A percentile compares a stretch with the other conserved stretches of the same genome.
phyloP scores from a whole-genome alignment of 1,140 invertebrate species.

The Drosophila pruinosa region DNA sequence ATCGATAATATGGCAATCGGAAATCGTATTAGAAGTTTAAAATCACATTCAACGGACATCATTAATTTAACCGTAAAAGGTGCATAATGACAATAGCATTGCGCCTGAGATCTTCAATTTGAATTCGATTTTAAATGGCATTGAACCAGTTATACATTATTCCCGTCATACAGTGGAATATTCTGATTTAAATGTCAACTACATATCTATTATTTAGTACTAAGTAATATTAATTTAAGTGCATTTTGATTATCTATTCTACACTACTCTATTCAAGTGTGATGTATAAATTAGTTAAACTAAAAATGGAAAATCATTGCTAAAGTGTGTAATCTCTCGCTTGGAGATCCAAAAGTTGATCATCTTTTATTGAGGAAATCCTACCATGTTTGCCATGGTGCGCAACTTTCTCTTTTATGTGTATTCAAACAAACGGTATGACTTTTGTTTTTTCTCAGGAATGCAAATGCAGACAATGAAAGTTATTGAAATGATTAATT shows the following conservation, averaged over 20 bases:
- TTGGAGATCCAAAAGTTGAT: background rate
- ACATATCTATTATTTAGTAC: too few relatives aligned
- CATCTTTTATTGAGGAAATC: too few relatives aligned
- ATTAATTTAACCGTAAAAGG: constrained; percentile 37
- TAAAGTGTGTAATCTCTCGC: background rate
- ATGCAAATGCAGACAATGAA: constrained; percentile 52
- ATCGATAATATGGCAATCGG: constrained; percentile 19
- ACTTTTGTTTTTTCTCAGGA: constrained; percentile 36
- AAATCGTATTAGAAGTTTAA: constrained; percentile 30
- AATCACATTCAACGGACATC: constrained; percentile 14
- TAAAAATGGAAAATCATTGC: background rate
- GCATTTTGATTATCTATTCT: too few relatives aligned
- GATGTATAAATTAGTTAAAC: too few relatives aligned
- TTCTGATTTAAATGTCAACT: too few relatives aligned
- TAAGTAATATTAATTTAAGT: too few relatives aligned
- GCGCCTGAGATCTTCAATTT: background rate
- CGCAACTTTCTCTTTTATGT: constrained; percentile 55
- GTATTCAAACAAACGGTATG: constrained; percentile 32
- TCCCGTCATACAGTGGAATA: background rate
- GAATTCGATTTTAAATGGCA: background rate
- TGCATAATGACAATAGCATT: background rate
- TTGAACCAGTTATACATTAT: background rate
- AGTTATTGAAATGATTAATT: constrained; percentile 24
- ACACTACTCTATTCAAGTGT: too few relatives aligned
- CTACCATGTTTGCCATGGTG: constrained; percentile 31